phyloP scores from a whole-genome alignment of 2,797 vertebrate genomes.

The Propithecus perrieri region DNA sequence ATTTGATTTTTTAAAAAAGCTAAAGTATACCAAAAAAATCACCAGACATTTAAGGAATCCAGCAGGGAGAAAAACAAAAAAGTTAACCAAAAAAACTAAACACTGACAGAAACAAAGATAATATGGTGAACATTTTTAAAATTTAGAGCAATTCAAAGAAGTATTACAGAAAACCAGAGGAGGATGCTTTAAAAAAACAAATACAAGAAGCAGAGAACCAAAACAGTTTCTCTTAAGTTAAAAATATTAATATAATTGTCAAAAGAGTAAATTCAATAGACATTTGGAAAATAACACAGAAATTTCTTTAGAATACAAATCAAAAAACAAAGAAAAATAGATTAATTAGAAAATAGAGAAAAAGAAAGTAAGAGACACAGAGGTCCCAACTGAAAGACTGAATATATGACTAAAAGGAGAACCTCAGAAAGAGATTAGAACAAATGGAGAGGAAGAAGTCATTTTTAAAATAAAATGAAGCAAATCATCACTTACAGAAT shows the following conservation, averaged over 20 bases:
- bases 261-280: neutral
- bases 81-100: neutral
- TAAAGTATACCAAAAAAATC: neutral
- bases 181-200: neutral
- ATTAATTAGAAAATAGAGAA: constrained; percentile 11
- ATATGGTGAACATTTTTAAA: neutral
- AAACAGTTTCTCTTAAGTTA: neutral
- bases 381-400: neutral
- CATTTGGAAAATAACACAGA: constrained; percentile 38
- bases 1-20: neutral
- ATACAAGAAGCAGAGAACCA: neutral
- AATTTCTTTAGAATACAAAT: neutral
- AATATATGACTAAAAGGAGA: neutral
- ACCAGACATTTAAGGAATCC: neutral
- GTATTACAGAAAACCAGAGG: neutral
- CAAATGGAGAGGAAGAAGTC: neutral
- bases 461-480: constrained; percentile 16
- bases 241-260: neutral
- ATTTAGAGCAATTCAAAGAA: neutral
- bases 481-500: neutral
- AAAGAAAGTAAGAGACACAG: neutral
- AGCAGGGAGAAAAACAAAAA: neutral
- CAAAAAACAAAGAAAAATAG: neutral
- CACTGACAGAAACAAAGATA: neutral
- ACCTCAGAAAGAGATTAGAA: neutral